Evolutionary conservation across 2,888 invertebrate species (phyloP).

Genomic region (Cephus spinipes): DNA sequence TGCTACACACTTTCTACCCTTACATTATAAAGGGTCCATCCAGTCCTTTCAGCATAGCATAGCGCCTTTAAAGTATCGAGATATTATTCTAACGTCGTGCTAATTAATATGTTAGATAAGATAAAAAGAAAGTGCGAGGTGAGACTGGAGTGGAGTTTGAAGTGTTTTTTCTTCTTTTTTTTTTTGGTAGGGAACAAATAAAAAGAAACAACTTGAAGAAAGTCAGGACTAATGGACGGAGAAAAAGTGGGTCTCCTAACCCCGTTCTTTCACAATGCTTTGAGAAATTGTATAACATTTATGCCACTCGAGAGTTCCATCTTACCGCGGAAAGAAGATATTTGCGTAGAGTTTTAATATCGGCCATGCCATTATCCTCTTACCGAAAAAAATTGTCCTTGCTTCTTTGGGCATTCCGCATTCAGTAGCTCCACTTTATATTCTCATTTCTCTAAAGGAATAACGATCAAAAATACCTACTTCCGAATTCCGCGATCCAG

Average conservation of each 20-base stretch:
- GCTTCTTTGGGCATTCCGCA: not conserved
- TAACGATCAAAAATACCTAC: not conserved
- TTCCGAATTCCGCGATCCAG: not conserved
- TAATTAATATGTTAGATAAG: constrained; percentile 15
- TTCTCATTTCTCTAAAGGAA: not conserved
- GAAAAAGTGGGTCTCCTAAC: not conserved
- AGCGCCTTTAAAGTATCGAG: constrained; percentile 2
- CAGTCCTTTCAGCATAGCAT: constrained; percentile 10
- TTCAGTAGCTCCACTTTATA: not conserved
- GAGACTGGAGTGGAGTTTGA: not conserved
- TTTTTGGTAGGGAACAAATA: not conserved
- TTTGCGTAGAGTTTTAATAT: not conserved
- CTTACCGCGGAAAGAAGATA: not conserved
- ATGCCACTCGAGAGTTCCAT: not conserved
- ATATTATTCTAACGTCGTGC: constrained; percentile 17
- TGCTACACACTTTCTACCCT: constrained; percentile 7
- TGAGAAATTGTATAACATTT: not conserved
- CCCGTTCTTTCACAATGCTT: not conserved
- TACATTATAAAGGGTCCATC: constrained; percentile 7
- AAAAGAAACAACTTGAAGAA: not conserved
- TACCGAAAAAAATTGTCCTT: not conserved
- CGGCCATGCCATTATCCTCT: not conserved
- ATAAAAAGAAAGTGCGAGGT: not conserved
- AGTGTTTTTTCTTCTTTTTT: not conserved
- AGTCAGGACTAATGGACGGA: not conserved